Evolutionary conservation across 2,113 vertebrate species (phyloP).

Genomic region (Glaucidium brasilianum): DNA sequence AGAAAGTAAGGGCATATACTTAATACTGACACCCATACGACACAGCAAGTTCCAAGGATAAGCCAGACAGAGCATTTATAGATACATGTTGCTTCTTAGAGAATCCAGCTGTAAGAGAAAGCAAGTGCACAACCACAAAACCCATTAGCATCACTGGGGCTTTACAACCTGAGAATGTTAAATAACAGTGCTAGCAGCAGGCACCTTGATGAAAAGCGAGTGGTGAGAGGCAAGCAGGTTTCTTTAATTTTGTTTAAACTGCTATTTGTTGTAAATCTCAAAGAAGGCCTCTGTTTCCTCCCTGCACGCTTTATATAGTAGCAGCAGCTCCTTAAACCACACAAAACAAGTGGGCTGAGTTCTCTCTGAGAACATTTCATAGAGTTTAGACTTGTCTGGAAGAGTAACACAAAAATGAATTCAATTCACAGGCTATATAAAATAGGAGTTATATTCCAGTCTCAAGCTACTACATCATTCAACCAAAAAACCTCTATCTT

Average conservation of each 20-base stretch:
- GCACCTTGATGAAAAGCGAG: not conserved
- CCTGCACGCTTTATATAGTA: not conserved
- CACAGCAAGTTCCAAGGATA: not conserved
- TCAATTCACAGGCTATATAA: not conserved
- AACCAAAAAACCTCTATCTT: not conserved
- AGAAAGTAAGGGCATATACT: not conserved
- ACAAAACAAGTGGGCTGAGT: not conserved
- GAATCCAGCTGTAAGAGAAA: not conserved
- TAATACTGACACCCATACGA: not conserved
- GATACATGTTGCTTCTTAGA: not conserved
- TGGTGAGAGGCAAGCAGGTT: not conserved
- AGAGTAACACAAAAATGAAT: not conserved
- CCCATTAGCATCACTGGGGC: not conserved
- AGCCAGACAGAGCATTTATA: not conserved
- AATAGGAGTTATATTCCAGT: not conserved
- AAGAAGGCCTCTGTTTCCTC: not conserved
- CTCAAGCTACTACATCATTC: not conserved
- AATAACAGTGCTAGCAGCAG: not conserved
- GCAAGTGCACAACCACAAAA: not conserved
- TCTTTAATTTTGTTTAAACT: not conserved
- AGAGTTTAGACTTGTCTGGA: not conserved
- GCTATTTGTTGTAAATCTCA: not conserved
- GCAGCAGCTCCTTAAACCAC: not conserved
- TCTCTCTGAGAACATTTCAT: not conserved
- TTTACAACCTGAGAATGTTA: not conserved